These are phyloP conservation scores for Stenoptilia bipunctidactyla DNA, from an alignment of 2,888 invertebrate species.

Conservation along the genomic window DNA sequence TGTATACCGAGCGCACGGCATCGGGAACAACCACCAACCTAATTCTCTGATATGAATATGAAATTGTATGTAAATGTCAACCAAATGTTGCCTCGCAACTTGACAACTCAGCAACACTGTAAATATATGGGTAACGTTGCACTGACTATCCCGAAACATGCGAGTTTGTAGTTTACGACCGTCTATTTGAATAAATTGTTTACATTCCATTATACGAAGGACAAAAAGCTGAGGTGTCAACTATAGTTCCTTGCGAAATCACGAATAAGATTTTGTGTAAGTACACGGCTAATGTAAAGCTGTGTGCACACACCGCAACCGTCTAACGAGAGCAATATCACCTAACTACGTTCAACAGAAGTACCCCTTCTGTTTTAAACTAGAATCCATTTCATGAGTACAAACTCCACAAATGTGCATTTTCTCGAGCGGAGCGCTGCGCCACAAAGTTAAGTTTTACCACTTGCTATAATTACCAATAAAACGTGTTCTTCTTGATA, in stretches of 20 bases:
- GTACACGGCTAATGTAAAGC: conserved; percentile 29
- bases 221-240: conserved; percentile 13
- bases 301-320: conserved; percentile 33
- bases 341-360: conserved; percentile 48
- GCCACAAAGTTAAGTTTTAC: conserved; percentile 54
- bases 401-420: conserved; percentile 55
- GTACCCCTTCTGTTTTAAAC: conserved; percentile 57
- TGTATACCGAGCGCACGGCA: conserved; percentile 2
- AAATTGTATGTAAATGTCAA: conserved; percentile 59
- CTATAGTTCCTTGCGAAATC: neutral
- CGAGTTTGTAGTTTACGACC: conserved; percentile 44
- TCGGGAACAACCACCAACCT: conserved; percentile 27
- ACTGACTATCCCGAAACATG: conserved; percentile 49
- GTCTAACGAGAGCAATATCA: conserved; percentile 56
- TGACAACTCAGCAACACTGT: conserved; percentile 54
- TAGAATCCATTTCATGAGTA: conserved; percentile 57
- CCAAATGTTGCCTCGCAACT: conserved; percentile 51
- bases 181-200: conserved; percentile 49
- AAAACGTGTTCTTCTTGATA: conserved; percentile 47
- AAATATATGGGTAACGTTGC: conserved; percentile 50
- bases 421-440: conserved; percentile 37
- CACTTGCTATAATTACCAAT: conserved; percentile 59
- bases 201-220: conserved; percentile 36
- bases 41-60: conserved; percentile 61
- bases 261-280: conserved; percentile 18